phyloP scores from a whole-genome alignment of 2,888 invertebrate genomes.

The Eupithecia subumbrata region DNA sequence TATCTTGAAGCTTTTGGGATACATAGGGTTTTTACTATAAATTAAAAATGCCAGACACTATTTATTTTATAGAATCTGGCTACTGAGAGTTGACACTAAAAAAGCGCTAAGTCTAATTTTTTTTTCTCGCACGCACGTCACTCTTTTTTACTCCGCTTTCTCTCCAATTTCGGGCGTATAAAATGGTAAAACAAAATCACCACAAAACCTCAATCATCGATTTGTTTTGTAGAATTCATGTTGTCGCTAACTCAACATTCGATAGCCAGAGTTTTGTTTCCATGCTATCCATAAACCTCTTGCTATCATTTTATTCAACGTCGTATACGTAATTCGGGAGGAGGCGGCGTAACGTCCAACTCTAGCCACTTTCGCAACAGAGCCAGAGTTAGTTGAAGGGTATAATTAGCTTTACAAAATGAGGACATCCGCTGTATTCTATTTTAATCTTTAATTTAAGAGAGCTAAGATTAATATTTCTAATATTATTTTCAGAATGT shows the following conservation, averaged over 20 bases:
- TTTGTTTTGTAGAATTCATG: too few species aligned
- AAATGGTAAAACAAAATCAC: too few species aligned
- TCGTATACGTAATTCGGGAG: constrained; percentile 32
- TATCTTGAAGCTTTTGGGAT: background rate
- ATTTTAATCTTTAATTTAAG: background rate
- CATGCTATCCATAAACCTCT: background rate
- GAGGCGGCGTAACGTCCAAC: constrained; percentile 11
- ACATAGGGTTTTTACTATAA: background rate
- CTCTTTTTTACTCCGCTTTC: too few species aligned
- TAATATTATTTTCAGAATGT: background rate
- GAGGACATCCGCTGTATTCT: constrained; percentile 8
- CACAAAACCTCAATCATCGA: too few species aligned
- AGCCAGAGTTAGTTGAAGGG: constrained; percentile 1
- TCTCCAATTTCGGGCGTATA: too few species aligned
- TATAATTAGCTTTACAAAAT: constrained; percentile 14
- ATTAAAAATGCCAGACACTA: background rate
- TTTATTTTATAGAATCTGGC: background rate
- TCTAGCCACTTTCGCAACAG: constrained; percentile 32
- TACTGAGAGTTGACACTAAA: too few species aligned
- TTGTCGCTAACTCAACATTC: too few species aligned
- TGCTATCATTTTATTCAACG: background rate
- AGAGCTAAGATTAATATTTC: background rate
- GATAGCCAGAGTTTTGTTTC: background rate
- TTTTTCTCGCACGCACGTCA: too few species aligned
- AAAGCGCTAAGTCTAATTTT: too few species aligned